Conservation (phyloP, 1,140 invertebrate species). For the Bombus confusus region DNA sequence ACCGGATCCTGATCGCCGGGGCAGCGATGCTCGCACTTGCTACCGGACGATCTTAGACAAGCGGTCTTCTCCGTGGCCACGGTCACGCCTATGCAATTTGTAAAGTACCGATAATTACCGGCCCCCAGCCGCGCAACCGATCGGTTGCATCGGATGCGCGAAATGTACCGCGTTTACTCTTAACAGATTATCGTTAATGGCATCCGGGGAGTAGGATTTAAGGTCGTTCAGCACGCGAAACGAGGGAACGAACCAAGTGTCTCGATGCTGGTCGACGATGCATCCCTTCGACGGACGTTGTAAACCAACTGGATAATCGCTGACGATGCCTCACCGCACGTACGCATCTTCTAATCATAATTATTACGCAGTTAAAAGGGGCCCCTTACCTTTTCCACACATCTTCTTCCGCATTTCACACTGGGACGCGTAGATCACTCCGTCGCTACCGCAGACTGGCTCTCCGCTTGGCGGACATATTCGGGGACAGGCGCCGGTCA, state of each 20-base stretch:
- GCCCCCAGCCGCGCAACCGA: not conserved
- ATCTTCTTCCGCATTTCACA: constrained; percentile 97
- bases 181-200: constrained; percentile 36
- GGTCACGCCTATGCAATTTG: constrained; percentile 82
- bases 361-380: not conserved
- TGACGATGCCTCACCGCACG: no score
- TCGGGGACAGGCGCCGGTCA: constrained; percentile 87
- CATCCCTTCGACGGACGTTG: constrained; percentile 13
- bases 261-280: not conserved
- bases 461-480: constrained; percentile 91
- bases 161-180: not conserved
- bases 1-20: constrained; percentile 92
- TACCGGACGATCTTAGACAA: constrained; percentile 88
- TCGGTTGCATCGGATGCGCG: not conserved
- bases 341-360: constrained; percentile 5
- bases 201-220: not conserved
- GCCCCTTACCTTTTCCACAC: constrained; percentile 90
- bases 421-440: constrained; percentile 92
- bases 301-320: constrained; percentile 26
- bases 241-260: not conserved
- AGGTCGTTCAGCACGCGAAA: not conserved
- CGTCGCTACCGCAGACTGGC: constrained; percentile 94
- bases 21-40: constrained; percentile 90
- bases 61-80: constrained; percentile 84
- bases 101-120: constrained; percentile 19